Percentiles rank a stretch among this genome's conserved stretches.
phyloP scores from a whole-genome alignment of 2,113 vertebrate species.

The Mobula hypostoma region DNA sequence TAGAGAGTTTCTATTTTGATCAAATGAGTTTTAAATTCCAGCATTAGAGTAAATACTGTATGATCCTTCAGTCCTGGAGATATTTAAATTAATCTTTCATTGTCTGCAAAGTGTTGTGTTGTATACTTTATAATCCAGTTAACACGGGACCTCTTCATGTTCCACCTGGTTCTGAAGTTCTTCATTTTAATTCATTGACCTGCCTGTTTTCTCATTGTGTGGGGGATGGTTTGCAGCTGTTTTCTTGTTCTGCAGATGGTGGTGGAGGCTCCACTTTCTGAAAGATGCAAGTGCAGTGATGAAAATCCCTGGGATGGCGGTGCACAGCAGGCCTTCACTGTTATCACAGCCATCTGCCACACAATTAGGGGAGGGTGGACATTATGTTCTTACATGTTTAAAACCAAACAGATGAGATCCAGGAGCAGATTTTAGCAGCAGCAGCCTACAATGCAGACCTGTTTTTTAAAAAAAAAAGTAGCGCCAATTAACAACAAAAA shows the following conservation, averaged over 20 bases:
- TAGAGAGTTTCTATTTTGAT: not conserved
- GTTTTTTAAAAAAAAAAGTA: not conserved
- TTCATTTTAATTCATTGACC: not conserved
- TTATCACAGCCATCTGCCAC: no score
- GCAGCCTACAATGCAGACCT: not conserved
- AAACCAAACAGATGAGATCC: not conserved
- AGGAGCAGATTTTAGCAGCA: not conserved
- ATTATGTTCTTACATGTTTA: not conserved
- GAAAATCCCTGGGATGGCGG: no score
- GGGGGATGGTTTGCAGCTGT: not conserved
- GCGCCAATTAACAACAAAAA: not conserved
- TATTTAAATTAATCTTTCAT: not conserved
- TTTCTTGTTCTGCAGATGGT: not conserved
- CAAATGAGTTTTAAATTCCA: not conserved
- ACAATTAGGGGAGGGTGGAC: no score
- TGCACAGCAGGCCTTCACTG: no score
- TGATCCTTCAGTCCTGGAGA: not conserved
- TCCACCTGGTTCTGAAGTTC: no score
- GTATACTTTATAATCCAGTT: no score
- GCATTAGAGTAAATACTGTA: not conserved
- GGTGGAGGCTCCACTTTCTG: not conserved
- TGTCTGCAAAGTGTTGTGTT: not conserved
- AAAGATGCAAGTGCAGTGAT: no score
- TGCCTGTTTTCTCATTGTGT: not conserved
- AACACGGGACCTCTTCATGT: no score